Evolutionary conservation across 2,888 invertebrate genomes (phyloP).

Genomic region (Acheta domesticus): DNA sequence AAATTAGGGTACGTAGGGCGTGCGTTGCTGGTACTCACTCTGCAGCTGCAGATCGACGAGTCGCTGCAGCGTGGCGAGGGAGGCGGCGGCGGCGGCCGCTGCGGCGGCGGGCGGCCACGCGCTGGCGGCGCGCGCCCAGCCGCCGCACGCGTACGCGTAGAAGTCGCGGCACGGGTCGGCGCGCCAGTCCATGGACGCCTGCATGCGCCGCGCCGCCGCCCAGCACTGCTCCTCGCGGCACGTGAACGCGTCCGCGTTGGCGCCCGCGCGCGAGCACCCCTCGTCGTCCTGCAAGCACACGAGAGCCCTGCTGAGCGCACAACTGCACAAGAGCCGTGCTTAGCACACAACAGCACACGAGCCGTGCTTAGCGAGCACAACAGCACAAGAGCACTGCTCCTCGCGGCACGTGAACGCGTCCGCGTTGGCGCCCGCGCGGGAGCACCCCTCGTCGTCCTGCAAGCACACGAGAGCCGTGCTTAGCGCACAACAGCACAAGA

Average conservation of each 20-base stretch:
- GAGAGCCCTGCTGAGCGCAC: too few species aligned
- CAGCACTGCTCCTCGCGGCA: conserved; percentile 32
- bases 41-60: conserved; percentile 47
- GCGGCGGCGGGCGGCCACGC: conserved; percentile 19
- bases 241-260: conserved; percentile 44
- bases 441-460: conserved; percentile 47
- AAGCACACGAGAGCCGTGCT: neutral
- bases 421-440: conserved; percentile 43
- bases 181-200: conserved; percentile 45
- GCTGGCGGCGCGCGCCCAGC: conserved; percentile 48
- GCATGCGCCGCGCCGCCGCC: conserved; percentile 29
- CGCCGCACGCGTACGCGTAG: conserved; percentile 51
- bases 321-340: neutral
- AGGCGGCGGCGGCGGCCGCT: conserved; percentile 38
- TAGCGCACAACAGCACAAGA: neutral
- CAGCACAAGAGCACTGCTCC: neutral
- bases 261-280: conserved; percentile 45
- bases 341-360: neutral
- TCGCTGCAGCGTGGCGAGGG: conserved; percentile 47
- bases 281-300: conserved; percentile 44
- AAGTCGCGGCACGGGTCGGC: conserved; percentile 51
- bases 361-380: neutral
- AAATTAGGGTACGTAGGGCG: too few species aligned
- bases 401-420: conserved; percentile 43
- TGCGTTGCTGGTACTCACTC: conserved; percentile 49